Conservation (phyloP, 2,797 vertebrate genomes). For the Lutjanus argentimaculatus region DNA sequence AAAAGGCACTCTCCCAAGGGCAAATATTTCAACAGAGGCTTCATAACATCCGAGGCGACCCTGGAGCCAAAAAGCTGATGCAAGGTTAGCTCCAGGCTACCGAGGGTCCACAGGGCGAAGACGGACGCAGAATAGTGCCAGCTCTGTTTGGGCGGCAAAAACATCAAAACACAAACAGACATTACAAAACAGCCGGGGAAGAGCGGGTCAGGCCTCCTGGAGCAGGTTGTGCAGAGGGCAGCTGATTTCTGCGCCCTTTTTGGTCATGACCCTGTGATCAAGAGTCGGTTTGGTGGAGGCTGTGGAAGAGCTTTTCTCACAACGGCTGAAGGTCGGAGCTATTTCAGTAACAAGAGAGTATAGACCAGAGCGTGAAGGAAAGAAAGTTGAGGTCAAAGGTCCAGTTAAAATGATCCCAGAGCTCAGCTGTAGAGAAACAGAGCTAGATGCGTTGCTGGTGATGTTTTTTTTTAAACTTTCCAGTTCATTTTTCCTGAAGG, state of each 20-base stretch:
- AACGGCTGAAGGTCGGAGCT: conserved; percentile 32
- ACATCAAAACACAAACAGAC: conserved; percentile 46
- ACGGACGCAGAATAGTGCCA: conserved; percentile 28
- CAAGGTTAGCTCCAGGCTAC: conserved; percentile 47
- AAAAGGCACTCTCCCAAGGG: conserved; percentile 17
- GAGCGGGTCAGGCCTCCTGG: conserved; percentile 22
- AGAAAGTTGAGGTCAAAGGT: conserved; percentile 44
- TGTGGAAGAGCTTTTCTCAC: conserved; percentile 8
- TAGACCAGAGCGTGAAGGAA: conserved; percentile 33
- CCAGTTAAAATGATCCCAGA: conserved; percentile 14
- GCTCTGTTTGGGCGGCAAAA: conserved; percentile 26
- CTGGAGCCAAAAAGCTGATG: conserved; percentile 46
- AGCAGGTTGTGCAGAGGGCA: neutral
- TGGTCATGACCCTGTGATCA: conserved; percentile 7
- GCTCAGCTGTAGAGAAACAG: neutral
- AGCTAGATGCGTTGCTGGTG: neutral
- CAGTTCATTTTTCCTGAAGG: conserved; percentile 12
- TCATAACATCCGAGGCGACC: conserved; percentile 33
- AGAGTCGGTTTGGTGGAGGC: conserved; percentile 7
- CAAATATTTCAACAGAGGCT: conserved; percentile 32
- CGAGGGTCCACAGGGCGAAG: conserved; percentile 24
- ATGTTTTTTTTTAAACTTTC: conserved; percentile 21
- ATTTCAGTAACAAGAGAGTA: conserved; percentile 45
- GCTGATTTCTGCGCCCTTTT: conserved; percentile 16
- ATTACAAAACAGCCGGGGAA: conserved; percentile 38